Evolutionary conservation across 2,888 invertebrate species (phyloP), one percentile per base, ranked within the genome.

Genomic region (Chamaedrilus cognettii): DNA sequence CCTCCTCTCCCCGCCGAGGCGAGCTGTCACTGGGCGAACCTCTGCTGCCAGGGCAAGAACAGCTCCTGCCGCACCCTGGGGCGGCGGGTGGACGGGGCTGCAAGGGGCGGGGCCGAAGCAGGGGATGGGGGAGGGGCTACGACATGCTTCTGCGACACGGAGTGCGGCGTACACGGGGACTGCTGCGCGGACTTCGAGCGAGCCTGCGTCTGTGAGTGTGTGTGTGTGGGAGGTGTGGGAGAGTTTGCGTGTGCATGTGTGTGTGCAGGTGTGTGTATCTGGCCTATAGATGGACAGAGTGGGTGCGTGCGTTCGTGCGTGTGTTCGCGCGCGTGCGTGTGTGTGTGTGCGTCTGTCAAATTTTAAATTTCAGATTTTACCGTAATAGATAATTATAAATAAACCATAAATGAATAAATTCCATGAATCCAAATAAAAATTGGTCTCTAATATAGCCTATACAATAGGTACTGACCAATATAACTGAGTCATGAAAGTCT

Each of bases 1-100:
- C n/a, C n/a, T n/a, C n/a, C n/a, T n/a, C n/a, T n/a, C n/a, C n/a
- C n/a, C n/a, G n/a, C n/a, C n/a, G n/a, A n/a, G 42, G 42, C 42
- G 11, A 42, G 42, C 42, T 42, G 42, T 42, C 42, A 42, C 19
- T 11, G 42, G 42, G 42, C 42, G 42, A 7, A 19, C 7, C 42
- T 42, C 42, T 42, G 42, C 42, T 42, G 42, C 42, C 11, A 42
- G 42, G 42, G 42, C 42, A 42, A 42, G 42, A 42, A 42, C 42
- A 42, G 42, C 42, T 11, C 11, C 42, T 42, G 42, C 19, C 42
- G 19, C 7, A 42, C 42, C 19, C 11, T 19, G 7, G 42, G 42
- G 11, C 19, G 42, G 42, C 7, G 42, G 19, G 42, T 42, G 7
- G n/a, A n/a, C n/a, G n/a, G n/a, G n/a, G n/a, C n/a, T n/a, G n/a